Evolutionary conservation across 2,113 vertebrate genomes (phyloP).

Genomic region (Physeter macrocephalus): DNA sequence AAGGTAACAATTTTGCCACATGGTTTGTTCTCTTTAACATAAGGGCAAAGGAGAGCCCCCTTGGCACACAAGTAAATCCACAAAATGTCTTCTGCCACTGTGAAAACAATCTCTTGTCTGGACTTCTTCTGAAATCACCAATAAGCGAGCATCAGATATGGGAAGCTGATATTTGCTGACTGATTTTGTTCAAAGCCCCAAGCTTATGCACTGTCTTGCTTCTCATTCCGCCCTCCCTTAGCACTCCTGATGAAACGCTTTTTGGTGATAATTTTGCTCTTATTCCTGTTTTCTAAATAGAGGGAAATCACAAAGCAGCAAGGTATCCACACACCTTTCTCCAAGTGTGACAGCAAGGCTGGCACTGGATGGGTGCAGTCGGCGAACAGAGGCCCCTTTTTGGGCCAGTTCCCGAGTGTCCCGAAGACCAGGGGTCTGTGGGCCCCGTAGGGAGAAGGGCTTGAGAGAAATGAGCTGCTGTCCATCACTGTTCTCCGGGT

Average conservation of each 20-base stretch:
- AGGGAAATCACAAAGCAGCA: neutral
- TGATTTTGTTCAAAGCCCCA: slow-evolving; percentile 29
- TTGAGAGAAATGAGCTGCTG: neutral
- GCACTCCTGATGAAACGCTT: neutral
- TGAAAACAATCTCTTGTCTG: neutral
- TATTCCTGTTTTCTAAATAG: neutral
- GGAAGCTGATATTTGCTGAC: neutral
- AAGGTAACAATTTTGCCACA: slow-evolving; percentile 77
- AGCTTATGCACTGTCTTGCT: neutral
- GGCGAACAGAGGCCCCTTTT: neutral
- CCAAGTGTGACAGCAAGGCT: neutral
- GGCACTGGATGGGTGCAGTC: neutral
- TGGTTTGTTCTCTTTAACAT: slow-evolving; percentile 68
- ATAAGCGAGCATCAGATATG: neutral
- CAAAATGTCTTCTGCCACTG: slow-evolving; percentile 40
- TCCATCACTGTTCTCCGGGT: too few species aligned
- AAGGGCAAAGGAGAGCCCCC: slow-evolving; percentile 63
- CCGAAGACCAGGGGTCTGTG: neutral
- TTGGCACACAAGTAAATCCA: slow-evolving; percentile 51
- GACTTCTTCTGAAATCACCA: neutral
- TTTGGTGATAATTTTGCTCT: neutral
- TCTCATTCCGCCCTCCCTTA: neutral
- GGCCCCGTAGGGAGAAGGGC: neutral
- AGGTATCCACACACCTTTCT: neutral
- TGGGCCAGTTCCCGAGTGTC: neutral